These are phyloP conservation scores for Limenitis camilla DNA, from an alignment of 2,888 invertebrate species.

Conservation along the genomic window DNA sequence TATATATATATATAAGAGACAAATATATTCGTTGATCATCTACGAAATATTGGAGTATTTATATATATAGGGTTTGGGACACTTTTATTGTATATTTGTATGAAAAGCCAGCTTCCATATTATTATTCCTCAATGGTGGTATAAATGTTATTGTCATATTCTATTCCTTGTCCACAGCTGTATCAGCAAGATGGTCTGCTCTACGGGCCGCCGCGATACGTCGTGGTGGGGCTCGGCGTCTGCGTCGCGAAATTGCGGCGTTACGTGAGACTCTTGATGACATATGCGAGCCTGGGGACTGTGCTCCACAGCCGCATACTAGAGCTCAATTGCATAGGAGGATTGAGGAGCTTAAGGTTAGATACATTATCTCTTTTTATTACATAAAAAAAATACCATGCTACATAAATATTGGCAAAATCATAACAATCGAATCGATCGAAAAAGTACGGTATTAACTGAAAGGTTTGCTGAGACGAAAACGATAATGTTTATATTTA, in stretches of 20 bases:
- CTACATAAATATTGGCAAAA: too few species aligned
- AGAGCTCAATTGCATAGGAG: slow-evolving; percentile 63
- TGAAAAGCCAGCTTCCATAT: not conserved
- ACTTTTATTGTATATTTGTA: not conserved
- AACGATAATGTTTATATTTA: too few species aligned
- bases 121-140: not conserved
- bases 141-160: not conserved
- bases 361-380: not conserved
- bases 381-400: too few species aligned
- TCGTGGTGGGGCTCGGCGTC: slow-evolving; percentile 61
- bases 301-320: slow-evolving; percentile 71
- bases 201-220: slow-evolving; percentile 63
- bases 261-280: slow-evolving; percentile 76
- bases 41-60: too few species aligned
- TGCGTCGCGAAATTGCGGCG: slow-evolving; percentile 77
- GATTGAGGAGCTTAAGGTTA: slow-evolving; percentile 65
- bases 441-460: too few species aligned
- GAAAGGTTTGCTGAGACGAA: too few species aligned
- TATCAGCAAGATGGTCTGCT: slow-evolving; percentile 68
- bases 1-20: too few species aligned
- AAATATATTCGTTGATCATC: too few species aligned
- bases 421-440: too few species aligned
- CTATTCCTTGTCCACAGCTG: slow-evolving; percentile 39
- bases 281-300: slow-evolving; percentile 76
- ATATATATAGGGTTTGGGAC: too few species aligned